A percentile compares a stretch with the other conserved stretches of the same genome.
phyloP scores from a whole-genome alignment of 30 jellyfish, hydroid and myxozoan genomes.

The Aurelia aurita region DNA sequence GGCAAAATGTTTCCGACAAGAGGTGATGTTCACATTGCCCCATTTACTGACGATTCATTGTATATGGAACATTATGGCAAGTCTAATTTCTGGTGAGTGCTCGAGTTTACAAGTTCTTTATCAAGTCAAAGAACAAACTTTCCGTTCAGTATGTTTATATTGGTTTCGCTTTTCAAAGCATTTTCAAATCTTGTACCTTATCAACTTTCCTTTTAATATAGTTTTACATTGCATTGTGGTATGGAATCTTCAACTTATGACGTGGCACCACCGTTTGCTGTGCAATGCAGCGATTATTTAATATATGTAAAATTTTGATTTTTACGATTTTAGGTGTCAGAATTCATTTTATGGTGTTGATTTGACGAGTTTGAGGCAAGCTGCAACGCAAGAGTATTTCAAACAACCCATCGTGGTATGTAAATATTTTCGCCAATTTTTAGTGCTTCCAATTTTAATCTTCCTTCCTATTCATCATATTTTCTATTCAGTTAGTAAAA shows the following conservation, averaged over 20 bases:
- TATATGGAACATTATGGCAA: slow-evolving; percentile 92
- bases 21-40: slow-evolving; percentile 94
- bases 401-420: slow-evolving; percentile 98
- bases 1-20: slow-evolving; percentile 97
- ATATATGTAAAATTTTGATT: neutral
- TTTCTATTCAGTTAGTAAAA: too few relatives aligned
- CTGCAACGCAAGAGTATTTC: slow-evolving; percentile 93
- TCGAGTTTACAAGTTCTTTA: too few relatives aligned
- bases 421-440: neutral
- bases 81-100: slow-evolving; percentile 91
- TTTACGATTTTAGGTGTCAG: slow-evolving; percentile 82
- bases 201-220: too few relatives aligned
- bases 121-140: too few relatives aligned
- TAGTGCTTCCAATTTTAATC: neutral
- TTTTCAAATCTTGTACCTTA: too few relatives aligned
- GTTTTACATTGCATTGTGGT: too few relatives aligned
- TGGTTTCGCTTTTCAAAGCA: too few relatives aligned
- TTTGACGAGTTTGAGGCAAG: slow-evolving; percentile 89
- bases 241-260: too few relatives aligned
- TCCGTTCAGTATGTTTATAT: too few relatives aligned
- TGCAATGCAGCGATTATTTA: too few relatives aligned
- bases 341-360: slow-evolving; percentile 95
- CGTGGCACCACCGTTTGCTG: too few relatives aligned
- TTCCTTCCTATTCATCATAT: neutral
- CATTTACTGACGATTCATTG: slow-evolving; percentile 97